These are phyloP conservation scores for Phortica magna DNA, from an alignment of 2,888 invertebrate species.

Conservation along the genomic window DNA sequence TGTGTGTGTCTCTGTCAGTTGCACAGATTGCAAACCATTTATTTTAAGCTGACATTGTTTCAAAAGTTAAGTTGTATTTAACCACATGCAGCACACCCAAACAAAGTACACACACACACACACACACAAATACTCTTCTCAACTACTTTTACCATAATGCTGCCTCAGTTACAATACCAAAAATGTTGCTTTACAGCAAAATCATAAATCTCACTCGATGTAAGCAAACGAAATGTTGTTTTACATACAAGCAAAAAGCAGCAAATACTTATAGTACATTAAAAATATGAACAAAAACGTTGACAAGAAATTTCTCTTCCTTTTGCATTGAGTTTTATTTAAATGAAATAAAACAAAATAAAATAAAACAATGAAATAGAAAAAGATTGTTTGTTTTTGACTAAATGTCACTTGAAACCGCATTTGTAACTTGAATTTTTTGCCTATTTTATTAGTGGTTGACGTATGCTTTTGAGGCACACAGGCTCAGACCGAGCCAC, in stretches of 20 bases:
- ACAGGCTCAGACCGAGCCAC: background rate
- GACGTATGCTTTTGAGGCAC: background rate
- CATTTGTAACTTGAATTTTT: background rate
- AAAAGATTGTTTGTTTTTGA: background rate
- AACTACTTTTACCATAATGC: slow-evolving; percentile 16
- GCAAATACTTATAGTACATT: background rate
- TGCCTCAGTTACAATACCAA: slow-evolving; percentile 9
- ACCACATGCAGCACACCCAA: slow-evolving; percentile 23
- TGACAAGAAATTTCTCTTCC: background rate
- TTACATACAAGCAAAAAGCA: background rate
- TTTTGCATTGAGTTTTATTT: slow-evolving; percentile 18
- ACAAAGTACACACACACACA: background rate
- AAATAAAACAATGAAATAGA: background rate
- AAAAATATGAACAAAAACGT: slow-evolving; percentile 4
- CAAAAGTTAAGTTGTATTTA: slow-evolving; percentile 31
- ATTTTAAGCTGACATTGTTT: slow-evolving; percentile 33
- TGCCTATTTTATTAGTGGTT: slow-evolving; percentile 19
- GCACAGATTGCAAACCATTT: slow-evolving; percentile 33
- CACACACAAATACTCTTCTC: slow-evolving; percentile 12
- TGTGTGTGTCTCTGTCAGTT: slow-evolving; percentile 22
- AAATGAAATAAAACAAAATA: background rate
- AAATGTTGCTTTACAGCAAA: slow-evolving; percentile 8
- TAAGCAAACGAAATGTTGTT: slow-evolving; percentile 21
- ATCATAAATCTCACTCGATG: slow-evolving; percentile 18
- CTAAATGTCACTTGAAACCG: background rate